These are phyloP conservation scores for Epizoanthus scotinus DNA, from an alignment of 92 coral and sea anemone genomes.

Conservation along the genomic window DNA sequence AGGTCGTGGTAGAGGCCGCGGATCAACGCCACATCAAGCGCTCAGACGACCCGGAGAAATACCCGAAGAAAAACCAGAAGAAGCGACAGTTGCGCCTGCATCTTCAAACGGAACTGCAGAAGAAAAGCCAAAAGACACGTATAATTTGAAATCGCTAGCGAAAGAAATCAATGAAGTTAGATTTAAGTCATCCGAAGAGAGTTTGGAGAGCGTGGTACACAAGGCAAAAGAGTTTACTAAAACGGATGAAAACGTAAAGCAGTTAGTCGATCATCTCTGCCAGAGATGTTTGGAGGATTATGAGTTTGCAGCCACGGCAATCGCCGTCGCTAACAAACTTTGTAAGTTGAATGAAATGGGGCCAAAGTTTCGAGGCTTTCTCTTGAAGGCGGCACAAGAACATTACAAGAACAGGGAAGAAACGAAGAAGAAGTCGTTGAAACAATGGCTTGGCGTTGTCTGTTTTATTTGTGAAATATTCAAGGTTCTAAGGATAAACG, in stretches of 20 bases:
- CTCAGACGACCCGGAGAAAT: constrained; percentile 59
- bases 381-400: constrained; percentile 81
- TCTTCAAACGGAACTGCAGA: constrained; percentile 4
- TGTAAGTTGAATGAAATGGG: constrained; percentile 62
- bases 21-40: constrained; percentile 25
- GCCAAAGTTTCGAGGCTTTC: constrained; percentile 57
- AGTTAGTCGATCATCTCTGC: constrained; percentile 62
- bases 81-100: constrained; percentile 1
- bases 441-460: constrained; percentile 74
- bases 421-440: constrained; percentile 46
- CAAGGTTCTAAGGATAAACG: constrained; percentile 66
- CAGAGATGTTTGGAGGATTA: constrained; percentile 62
- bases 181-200: constrained; percentile 37
- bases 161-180: constrained; percentile 47
- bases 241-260: constrained; percentile 53
- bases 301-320: constrained; percentile 62
- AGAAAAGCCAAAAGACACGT: background rate
- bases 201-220: constrained; percentile 29
- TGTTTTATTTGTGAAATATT: constrained; percentile 79
- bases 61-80: constrained; percentile 9
- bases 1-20: constrained; percentile 89
- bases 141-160: constrained; percentile 19
- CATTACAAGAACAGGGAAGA: constrained; percentile 76
- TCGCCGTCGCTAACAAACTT: constrained; percentile 61
- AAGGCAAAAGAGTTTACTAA: constrained; percentile 49